Base-by-base conservation (phyloP, 2,888 invertebrate genomes). In the Phengaris arion region DNA sequence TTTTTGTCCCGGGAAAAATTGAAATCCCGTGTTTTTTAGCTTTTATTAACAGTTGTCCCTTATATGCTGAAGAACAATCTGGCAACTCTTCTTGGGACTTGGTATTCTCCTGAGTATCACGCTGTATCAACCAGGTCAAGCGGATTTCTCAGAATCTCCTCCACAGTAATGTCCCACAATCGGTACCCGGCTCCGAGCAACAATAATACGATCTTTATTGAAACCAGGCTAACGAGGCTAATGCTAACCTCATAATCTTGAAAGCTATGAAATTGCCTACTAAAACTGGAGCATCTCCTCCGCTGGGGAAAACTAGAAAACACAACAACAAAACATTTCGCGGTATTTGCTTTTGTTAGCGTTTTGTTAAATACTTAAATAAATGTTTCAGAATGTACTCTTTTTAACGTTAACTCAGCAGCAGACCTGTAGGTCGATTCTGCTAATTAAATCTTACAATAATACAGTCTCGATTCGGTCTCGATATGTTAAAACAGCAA, bases 211-310 rank as follows among this genome's bases (percentile, higher is more conserved):
- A 22, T 35, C 22, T 22, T 59, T 59, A 59, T 59, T 9, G 22
- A n/a, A 59, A 59, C 22, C 59, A 59, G 59, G 59, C 22, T 59
- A 59, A 59, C 59, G 59, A 59, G 22, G 22, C 22, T 59, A 59
- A 22, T 22, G 22, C 22, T 59, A 59, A 22, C 59, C 59, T 59
- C 59, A 59, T 57, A 57, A 57, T 59, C 59, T 59, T 59, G 59
- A 35, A 22, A 59, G 59, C 59, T 9, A 57, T 57, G 57, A n/a
- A 48, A 48, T 52, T 5, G 59, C 59, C 57, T 57, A 8, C 57
- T 57, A 15, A 15, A 59, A 22, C 57, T 59, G 59, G 22, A 59
- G 59, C 59, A 22, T 59, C 22, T 59, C 59, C n/a, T 10, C 22
- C 57, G 15, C 15, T 7, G 57, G 57, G 57, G 35, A 57, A 55